Evolutionary conservation across 2,797 vertebrate species (phyloP), one percentile per base, ranked within the genome.

Genomic region (Bradypodion ventrale): DNA sequence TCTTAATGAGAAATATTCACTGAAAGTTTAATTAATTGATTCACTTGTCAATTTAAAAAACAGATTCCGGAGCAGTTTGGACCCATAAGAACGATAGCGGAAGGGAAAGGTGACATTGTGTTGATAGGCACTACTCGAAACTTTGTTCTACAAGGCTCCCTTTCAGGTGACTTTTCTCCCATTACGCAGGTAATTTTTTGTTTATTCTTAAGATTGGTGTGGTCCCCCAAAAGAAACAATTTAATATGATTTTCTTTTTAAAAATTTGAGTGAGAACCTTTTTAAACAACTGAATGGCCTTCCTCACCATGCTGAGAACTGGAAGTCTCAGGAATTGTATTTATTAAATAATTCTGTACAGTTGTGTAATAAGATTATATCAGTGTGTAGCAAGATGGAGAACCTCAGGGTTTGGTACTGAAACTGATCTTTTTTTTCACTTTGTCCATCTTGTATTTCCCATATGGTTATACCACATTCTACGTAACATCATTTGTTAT

Each of bases 51-150:
- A 27, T 91, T 92, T 23, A 75, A 37, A 9, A 44, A 46, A 88
- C 91, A 99, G 99, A 98, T 99, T 89, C 98, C 98, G 6, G 98
- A 99, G 88, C 92, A 97, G 81, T 99, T 97, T 87, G 99, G 99
- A 16, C 99, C 98, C 0, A 97, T 99, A 87, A 95, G 99, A 88
- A 99, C 99, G 7, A 96, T 99, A 78, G 97, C 99, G 5, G 98
- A 99, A 86, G 98, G 98, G 69, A 96, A 97, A 91, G 98, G 98
- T 2, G 97, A 98, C 0, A 93, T 96, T 19, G 96, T 99, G 76
- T 95, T 99, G 86, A 98, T 99, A 73, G 99, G 99, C 83, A 99
- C 98, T 21, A 99, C 98, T 13, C 97, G 97, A 93, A 98, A 99
- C 93, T 98, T 97, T 2, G 97, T 99, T 70, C 94, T 99, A 13